Percentiles rank a stretch among this genome's conserved stretches.
These are phyloP conservation scores for Oxycera nigricornis DNA, from an alignment of 2,888 invertebrate species.

Conservation along the genomic window DNA sequence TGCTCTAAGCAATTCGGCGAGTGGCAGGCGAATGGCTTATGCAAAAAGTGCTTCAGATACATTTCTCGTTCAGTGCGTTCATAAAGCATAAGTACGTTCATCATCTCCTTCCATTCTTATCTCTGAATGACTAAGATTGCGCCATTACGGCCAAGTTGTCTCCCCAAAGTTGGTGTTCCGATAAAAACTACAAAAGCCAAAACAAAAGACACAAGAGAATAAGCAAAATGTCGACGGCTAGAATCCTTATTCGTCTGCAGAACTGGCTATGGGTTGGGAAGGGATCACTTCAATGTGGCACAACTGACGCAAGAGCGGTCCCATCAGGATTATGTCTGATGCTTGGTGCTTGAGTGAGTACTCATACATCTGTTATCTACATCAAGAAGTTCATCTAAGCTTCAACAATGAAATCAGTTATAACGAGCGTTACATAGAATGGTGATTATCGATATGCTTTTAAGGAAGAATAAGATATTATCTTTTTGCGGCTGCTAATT, in stretches of 20 bases:
- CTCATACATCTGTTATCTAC: slow-evolving; percentile 4
- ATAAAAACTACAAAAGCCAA: background rate
- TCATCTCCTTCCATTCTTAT: slow-evolving; percentile 19
- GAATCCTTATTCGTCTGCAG: background rate
- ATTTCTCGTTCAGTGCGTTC: background rate
- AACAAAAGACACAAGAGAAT: background rate
- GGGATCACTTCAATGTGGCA: background rate
- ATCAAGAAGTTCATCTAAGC: background rate
- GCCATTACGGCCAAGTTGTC: slow-evolving; percentile 13
- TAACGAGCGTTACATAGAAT: background rate
- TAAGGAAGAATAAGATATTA: background rate
- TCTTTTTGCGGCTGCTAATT: background rate
- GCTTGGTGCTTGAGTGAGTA: background rate
- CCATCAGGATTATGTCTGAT: slow-evolving; percentile 4
- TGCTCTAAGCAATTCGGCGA: background rate
- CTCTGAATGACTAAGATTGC: background rate
- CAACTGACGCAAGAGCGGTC: slow-evolving; percentile 4
- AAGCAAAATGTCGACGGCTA: background rate
- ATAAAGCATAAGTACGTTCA: slow-evolving; percentile 25
- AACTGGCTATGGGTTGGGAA: background rate
- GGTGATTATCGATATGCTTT: background rate
- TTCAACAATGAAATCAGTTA: background rate
- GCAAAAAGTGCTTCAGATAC: background rate
- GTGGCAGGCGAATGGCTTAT: background rate
- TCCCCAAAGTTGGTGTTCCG: background rate